These are phyloP conservation scores for Ophion slaviceki DNA, from an alignment of 2,888 invertebrate species.

Conservation along the genomic window DNA sequence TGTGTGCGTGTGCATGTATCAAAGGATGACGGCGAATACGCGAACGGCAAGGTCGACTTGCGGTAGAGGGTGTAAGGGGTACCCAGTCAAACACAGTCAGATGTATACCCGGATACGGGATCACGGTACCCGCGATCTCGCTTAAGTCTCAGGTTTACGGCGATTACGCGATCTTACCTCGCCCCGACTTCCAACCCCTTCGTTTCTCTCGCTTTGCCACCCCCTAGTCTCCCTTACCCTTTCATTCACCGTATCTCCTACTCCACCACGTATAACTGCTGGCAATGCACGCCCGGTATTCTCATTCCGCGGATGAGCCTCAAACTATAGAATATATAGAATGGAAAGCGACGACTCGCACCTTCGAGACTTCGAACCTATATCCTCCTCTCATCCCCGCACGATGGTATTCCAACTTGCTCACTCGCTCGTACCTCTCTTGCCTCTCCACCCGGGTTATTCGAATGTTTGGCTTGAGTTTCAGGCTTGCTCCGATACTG, in stretches of 20 bases:
- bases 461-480: conserved; percentile 81
- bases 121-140: conserved; percentile 72
- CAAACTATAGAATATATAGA: conserved; percentile 61
- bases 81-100: conserved; percentile 69
- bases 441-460: conserved; percentile 64
- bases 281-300: conserved; percentile 41
- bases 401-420: conserved; percentile 38
- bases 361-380: conserved; percentile 53
- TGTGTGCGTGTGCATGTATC: conserved; percentile 13
- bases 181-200: conserved; percentile 60
- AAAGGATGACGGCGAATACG: conserved; percentile 16
- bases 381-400: conserved; percentile 47
- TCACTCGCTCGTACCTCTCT: conserved; percentile 39
- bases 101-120: conserved; percentile 68
- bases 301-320: conserved; percentile 58
- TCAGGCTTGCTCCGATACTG: conserved; percentile 76
- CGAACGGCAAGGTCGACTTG: conserved; percentile 9
- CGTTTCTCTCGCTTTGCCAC: conserved; percentile 27
- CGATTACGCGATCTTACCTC: conserved; percentile 79
- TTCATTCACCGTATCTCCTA: conserved; percentile 55
- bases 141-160: conserved; percentile 81
- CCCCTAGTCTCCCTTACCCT: conserved; percentile 14
- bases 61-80: conserved; percentile 36
- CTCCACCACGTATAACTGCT: conserved; percentile 22
- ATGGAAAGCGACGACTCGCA: conserved; percentile 59